Percentiles rank a stretch among this genome's conserved stretches.
Conservation (phyloP, 1,140 invertebrate genomes). For the Cecropterus lyciades region DNA sequence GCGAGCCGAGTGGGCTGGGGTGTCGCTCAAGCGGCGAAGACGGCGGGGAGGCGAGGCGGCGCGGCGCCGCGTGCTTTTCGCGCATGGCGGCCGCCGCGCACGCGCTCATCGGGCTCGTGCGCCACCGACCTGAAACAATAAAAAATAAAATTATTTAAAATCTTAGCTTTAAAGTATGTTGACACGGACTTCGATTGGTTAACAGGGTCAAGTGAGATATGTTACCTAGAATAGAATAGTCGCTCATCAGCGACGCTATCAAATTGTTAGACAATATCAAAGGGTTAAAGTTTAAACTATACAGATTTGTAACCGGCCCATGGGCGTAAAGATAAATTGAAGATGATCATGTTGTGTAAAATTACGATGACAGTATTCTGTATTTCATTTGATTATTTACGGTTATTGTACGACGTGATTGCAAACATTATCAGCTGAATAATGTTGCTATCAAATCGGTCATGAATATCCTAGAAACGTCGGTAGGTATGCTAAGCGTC, state of each 20-base stretch:
- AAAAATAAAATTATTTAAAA: conserved; percentile 7
- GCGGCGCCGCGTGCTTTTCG: conserved; percentile 83
- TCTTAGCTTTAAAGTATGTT: not conserved
- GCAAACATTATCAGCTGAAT: conserved; percentile 13
- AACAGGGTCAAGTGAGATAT: no score
- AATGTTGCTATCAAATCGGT: conserved; percentile 24
- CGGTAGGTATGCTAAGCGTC: conserved; percentile 58
- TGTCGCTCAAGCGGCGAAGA: conserved; percentile 60
- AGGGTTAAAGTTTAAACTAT: conserved; percentile 26
- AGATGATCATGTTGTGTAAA: conserved; percentile 25
- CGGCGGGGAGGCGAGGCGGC: conserved; percentile 79
- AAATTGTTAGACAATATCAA: conserved; percentile 3
- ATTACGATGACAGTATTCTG: conserved; percentile 29
- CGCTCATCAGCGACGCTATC: not conserved
- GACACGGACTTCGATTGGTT: no score
- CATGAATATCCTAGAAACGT: conserved; percentile 46
- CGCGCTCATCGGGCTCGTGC: conserved; percentile 83
- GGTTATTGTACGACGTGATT: conserved; percentile 12
- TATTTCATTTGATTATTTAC: conserved; percentile 26
- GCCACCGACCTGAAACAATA: conserved; percentile 78
- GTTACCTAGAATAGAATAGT: no score
- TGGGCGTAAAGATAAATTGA: conserved; percentile 27
- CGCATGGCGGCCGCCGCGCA: conserved; percentile 82
- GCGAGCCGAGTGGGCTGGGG: conserved; percentile 71
- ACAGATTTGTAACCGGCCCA: conserved; percentile 15